Percentiles rank a stretch among this genome's conserved stretches.
These are phyloP conservation scores for Actinernus sp. DNA, from an alignment of 92 coral and sea anemone genomes.

Conservation along the genomic window DNA sequence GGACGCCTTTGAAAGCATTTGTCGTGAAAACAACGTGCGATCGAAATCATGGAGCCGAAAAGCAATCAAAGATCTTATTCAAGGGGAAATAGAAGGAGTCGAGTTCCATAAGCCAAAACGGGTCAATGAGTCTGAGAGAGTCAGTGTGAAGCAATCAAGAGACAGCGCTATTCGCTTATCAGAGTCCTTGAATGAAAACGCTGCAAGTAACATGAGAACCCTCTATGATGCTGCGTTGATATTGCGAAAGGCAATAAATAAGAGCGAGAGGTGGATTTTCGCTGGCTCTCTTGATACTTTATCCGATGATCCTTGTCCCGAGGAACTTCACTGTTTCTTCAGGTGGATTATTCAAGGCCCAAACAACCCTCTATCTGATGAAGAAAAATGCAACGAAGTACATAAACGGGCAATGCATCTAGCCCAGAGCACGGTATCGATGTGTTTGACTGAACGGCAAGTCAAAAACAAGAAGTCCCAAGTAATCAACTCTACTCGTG, in stretches of 20 bases:
- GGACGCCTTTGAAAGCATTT: constrained; percentile 20
- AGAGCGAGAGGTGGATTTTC: constrained; percentile 24
- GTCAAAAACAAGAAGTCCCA: constrained; percentile 31
- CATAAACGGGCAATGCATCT: constrained; percentile 49
- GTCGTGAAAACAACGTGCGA: constrained; percentile 9
- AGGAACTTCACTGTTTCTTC: constrained; percentile 18
- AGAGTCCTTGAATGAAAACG: not conserved
- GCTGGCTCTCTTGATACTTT: constrained; percentile 8
- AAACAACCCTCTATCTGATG: not conserved
- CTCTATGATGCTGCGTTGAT: constrained; percentile 2
- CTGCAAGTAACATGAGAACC: not conserved
- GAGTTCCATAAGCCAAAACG: constrained; percentile 17
- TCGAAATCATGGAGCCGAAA: constrained; percentile 7
- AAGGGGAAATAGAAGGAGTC: constrained; percentile 8
- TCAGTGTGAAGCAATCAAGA: not conserved
- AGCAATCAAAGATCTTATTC: constrained; percentile 17
- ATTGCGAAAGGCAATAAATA: constrained; percentile 23
- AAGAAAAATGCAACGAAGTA: constrained; percentile 52
- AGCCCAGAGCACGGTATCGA: constrained; percentile 44
- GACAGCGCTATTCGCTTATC: not conserved
- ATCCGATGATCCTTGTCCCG: not conserved
- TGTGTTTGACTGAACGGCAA: constrained; percentile 55
- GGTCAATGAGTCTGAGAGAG: constrained; percentile 6
- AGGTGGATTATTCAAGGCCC: constrained; percentile 7
- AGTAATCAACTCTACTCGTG: constrained; percentile 18